These are phyloP conservation scores for Oscheius onirici DNA, from an alignment of 2,888 invertebrate genomes.

Conservation along the genomic window DNA sequence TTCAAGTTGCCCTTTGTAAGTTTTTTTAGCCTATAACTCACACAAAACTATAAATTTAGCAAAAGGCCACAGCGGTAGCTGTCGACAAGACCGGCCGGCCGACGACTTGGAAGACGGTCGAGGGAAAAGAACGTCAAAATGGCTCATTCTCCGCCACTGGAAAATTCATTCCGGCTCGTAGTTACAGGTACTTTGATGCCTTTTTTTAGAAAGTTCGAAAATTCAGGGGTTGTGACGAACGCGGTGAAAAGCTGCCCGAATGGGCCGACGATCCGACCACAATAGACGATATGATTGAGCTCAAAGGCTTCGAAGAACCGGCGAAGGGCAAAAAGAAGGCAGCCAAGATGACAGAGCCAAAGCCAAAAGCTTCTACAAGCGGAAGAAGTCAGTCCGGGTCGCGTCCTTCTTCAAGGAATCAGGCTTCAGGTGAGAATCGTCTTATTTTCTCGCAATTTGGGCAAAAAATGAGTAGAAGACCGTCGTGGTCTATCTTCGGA, in stretches of 20 bases:
- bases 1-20: constrained; percentile 64
- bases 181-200: constrained; percentile 12
- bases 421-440: not conserved
- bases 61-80: constrained; percentile 31
- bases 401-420: constrained; percentile 22
- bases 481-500: no score
- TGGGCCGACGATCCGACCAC: constrained; percentile 70
- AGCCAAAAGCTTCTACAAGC: constrained; percentile 32
- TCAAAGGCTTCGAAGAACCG: constrained; percentile 70
- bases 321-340: constrained; percentile 49
- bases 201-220: not conserved
- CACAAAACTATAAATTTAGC: constrained; percentile 29
- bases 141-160: constrained; percentile 32
- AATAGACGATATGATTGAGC: constrained; percentile 69
- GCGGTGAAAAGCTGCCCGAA: constrained; percentile 67
- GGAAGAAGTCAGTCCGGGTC: constrained; percentile 6
- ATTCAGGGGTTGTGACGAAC: constrained; percentile 37
- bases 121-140: constrained; percentile 33
- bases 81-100: constrained; percentile 7
- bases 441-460: constrained; percentile 3
- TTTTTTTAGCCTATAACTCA: not conserved
- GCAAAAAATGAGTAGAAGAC: no score
- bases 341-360: constrained; percentile 25
- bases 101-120: constrained; percentile 28
- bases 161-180: constrained; percentile 33